These are phyloP conservation scores for Pogonophryne albipinna DNA, from an alignment of 2,797 vertebrate species.

Conservation along the genomic window DNA sequence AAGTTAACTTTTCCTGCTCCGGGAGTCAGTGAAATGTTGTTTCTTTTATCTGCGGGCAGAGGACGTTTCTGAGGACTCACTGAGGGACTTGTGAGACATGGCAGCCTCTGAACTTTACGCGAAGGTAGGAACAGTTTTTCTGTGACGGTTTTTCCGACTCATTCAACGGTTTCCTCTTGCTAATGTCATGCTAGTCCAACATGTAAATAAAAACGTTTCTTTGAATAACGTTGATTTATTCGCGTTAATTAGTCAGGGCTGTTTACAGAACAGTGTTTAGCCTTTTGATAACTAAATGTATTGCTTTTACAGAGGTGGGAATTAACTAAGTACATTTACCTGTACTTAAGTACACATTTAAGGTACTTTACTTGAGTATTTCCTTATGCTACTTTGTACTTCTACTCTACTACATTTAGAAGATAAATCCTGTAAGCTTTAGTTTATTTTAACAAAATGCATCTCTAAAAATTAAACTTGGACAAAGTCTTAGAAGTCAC, in stretches of 20 bases:
- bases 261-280: neutral
- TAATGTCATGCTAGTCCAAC: constrained; percentile 9
- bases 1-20: neutral
- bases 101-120: constrained; percentile 81
- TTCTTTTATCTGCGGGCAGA: neutral
- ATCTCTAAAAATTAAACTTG: no score
- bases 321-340: no score
- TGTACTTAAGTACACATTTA: no score
- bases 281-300: neutral
- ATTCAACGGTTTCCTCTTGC: constrained; percentile 18
- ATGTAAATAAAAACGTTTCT: neutral
- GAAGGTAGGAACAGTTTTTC: constrained; percentile 58
- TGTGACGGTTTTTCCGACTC: neutral
- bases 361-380: no score
- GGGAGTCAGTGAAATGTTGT: constrained; percentile 5
- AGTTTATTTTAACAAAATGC: no score
- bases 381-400: no score
- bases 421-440: no score
- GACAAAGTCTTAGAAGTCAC: no score
- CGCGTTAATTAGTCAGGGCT: neutral
- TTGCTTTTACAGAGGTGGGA: neutral
- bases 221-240: neutral
- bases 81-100: constrained; percentile 73
- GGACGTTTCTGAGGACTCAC: neutral
- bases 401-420: no score